Conservation (phyloP, 2,113 vertebrate species). For the Aegithalos caudatus region DNA sequence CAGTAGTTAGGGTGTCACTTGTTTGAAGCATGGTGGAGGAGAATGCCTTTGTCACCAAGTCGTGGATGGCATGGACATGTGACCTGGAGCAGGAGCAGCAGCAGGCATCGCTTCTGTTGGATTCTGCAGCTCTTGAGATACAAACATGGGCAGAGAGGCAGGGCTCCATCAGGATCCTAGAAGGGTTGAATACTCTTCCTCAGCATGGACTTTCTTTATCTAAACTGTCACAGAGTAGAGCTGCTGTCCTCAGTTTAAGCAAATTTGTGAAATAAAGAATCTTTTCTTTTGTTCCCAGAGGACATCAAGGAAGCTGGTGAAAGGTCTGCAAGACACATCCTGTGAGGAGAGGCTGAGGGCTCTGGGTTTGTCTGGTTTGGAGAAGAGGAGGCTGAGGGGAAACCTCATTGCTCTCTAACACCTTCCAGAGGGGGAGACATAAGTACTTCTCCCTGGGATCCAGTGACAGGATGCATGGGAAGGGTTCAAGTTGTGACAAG, state of each 20-base stretch:
- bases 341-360: neutral
- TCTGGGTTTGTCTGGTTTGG: neutral
- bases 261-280: neutral
- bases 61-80: neutral
- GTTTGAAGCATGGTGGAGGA: neutral
- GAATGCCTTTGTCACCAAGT: neutral
- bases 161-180: neutral
- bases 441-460: neutral
- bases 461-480: neutral
- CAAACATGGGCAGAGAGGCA: neutral
- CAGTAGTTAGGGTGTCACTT: accelerated
- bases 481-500: neutral
- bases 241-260: neutral
- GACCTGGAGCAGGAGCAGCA: neutral
- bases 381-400: neutral
- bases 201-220: neutral
- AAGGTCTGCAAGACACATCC: neutral
- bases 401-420: neutral
- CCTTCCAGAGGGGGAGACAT: neutral
- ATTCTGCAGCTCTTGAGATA: neutral
- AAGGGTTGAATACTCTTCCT: neutral
- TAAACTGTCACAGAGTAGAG: neutral
- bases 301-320: neutral
- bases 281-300: neutral
- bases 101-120: neutral